phyloP scores from a whole-genome alignment of 2,888 invertebrate genomes.

The Heliconius ethilla region DNA sequence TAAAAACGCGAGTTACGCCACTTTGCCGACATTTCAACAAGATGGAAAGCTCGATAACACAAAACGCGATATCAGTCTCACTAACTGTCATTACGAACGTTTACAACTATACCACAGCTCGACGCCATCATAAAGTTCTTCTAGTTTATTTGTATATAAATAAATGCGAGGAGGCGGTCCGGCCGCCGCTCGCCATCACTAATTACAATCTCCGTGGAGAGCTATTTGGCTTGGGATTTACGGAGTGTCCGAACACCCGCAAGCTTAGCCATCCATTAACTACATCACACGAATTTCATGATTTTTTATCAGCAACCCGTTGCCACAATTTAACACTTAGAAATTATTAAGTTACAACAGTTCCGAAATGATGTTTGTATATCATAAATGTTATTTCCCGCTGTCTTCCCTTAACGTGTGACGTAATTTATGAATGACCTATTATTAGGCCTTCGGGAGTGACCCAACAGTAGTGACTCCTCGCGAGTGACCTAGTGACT shows the following conservation, averaged over 20 bases:
- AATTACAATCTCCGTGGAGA: slow-evolving; percentile 64
- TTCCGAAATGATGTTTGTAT: no score
- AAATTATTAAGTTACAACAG: not conserved
- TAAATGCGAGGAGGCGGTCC: slow-evolving; percentile 63
- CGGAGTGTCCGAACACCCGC: slow-evolving; percentile 54
- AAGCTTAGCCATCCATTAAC: slow-evolving; percentile 46
- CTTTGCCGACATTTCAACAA: slow-evolving; percentile 33
- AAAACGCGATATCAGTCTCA: slow-evolving; percentile 80
- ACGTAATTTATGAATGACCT: slow-evolving; percentile 3
- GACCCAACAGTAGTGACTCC: slow-evolving; percentile 13
- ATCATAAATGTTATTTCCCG: no score
- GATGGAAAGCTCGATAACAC: slow-evolving; percentile 56
- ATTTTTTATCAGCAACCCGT: not conserved
- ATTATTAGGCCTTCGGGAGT: slow-evolving; percentile 5
- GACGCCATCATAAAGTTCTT: slow-evolving; percentile 51
- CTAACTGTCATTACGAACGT: slow-evolving; percentile 79
- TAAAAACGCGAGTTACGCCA: not conserved
- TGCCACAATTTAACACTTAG: not conserved
- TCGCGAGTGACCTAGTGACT: not conserved
- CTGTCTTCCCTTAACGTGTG: not conserved
- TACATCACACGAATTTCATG: not conserved
- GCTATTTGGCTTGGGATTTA: slow-evolving; percentile 58
- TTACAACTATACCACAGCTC: slow-evolving; percentile 72
- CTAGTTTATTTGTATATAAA: slow-evolving; percentile 61
- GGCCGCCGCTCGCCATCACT: slow-evolving; percentile 68